Evolutionary conservation across 2,888 invertebrate species (phyloP), one percentile per base, ranked within the genome.

Genomic region (Drosophila trichaetosa): DNA sequence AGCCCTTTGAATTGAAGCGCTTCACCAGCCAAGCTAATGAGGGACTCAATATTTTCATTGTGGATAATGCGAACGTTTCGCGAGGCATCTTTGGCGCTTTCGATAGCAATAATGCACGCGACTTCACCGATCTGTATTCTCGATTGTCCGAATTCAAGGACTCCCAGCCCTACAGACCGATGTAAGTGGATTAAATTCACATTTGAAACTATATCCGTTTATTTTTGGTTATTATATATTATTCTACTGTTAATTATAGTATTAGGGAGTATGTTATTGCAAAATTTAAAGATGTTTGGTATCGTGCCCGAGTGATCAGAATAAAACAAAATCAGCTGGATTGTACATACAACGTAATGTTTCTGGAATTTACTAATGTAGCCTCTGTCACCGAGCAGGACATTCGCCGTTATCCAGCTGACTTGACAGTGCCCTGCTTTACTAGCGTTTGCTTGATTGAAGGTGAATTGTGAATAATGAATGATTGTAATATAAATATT

Each of bases 341-440:
- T 18, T 33, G 27, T 1, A 10, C 36, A 7, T 84, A 73, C 40
- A 67, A 72, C 2, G 74, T 84, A 8, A 38, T 65, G 27, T 71
- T 51, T 31, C 4, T 84, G 24, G 86, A 84, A 2, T 85, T 60
- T 48, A 68, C 73, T 7, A 80, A 69, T 18, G 31, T 49, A 2
- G 61, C 58, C 11, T 68, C 60, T 21, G 24, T 80, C 21, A 62
- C 58, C 0, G 59, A 51, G 4, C 1, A 60, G 13, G 60, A 76
- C 34, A 84, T 84, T 34, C 80, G 83, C 11, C 86, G 83, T 16
- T 87, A 85, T 80, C 80, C 88, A 7, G 11, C 27, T 7, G 63
- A 74, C 18, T 48, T 84, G 6, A 49, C 7, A 2, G 33, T 66
- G 4, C 70, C 86, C 7, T 84, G 84, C 27, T 4, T 38, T 16